phyloP scores from a whole-genome alignment of 1,140 invertebrate genomes.

The Caerostris extrusa region DNA sequence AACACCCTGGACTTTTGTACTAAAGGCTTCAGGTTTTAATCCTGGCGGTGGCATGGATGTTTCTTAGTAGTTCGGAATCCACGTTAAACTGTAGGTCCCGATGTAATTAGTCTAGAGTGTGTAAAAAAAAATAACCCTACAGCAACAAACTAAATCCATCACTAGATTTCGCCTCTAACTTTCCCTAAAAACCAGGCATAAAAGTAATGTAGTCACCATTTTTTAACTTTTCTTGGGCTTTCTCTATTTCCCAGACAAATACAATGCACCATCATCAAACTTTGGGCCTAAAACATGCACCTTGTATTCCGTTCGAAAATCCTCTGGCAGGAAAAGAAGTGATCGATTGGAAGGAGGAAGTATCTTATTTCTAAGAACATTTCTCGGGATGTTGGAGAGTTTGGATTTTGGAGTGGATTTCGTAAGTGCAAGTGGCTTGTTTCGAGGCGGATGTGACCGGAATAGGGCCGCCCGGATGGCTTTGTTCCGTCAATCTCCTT shows the following conservation, averaged over 20 bases:
- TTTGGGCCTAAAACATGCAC: conserved; percentile 49
- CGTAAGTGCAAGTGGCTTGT: conserved; percentile 72
- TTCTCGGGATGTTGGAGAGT: conserved; percentile 54
- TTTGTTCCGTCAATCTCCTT: conserved; percentile 69
- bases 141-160: too few relatives aligned
- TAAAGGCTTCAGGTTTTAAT: too few relatives aligned
- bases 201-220: background rate
- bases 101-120: too few relatives aligned
- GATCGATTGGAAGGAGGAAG: conserved; percentile 66
- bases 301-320: conserved; percentile 14
- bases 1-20: too few relatives aligned
- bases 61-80: too few relatives aligned
- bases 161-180: too few relatives aligned
- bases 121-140: too few relatives aligned
- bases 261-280: background rate
- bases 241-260: background rate
- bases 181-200: too few relatives aligned
- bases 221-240: background rate
- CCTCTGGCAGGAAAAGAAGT: conserved; percentile 28
- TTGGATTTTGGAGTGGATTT: conserved; percentile 65
- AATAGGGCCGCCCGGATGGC: conserved; percentile 42
- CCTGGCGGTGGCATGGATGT: too few relatives aligned
- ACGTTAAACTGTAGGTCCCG: too few relatives aligned
- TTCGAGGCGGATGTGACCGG: conserved; percentile 74
- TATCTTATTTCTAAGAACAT: conserved; percentile 76